Evolutionary conservation across 2,888 invertebrate genomes (phyloP).

Genomic region (Tiphia femorata): DNA sequence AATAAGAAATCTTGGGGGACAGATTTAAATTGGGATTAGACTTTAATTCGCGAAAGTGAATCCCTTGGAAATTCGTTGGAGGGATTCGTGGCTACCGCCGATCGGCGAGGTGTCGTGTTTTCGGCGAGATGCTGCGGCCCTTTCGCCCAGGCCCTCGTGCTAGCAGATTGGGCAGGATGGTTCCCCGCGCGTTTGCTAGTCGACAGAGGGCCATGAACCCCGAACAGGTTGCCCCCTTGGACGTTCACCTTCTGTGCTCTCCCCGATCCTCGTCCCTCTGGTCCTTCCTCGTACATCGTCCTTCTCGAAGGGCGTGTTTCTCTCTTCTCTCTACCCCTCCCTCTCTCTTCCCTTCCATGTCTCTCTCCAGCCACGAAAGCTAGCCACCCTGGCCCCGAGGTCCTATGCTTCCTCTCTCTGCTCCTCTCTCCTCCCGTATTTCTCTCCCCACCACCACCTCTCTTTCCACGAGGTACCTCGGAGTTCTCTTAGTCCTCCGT

Average conservation of each 20-base stretch:
- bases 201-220: constrained; percentile 68
- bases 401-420: constrained; percentile 16
- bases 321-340: constrained; percentile 16
- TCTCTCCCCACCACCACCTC: constrained; percentile 14
- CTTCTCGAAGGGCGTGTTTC: constrained; percentile 44
- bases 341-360: constrained; percentile 25
- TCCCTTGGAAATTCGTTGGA: not conserved
- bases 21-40: too few relatives aligned
- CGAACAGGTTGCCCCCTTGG: constrained; percentile 69
- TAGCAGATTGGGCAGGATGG: constrained; percentile 59
- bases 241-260: constrained; percentile 66
- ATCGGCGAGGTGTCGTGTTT: too few relatives aligned
- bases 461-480: constrained; percentile 10
- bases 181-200: constrained; percentile 62
- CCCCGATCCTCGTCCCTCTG: constrained; percentile 39
- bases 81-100: not conserved
- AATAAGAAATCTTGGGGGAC: too few relatives aligned
- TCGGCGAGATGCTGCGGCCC: constrained; percentile 37
- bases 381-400: constrained; percentile 41
- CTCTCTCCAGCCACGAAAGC: constrained; percentile 40
- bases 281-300: constrained; percentile 43
- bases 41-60: too few relatives aligned
- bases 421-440: constrained; percentile 11
- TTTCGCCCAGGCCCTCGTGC: constrained; percentile 41
- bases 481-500: constrained; percentile 21